These are phyloP conservation scores for Ceyx margarethae DNA, from an alignment of 2,113 vertebrate species.

Conservation along the genomic window DNA sequence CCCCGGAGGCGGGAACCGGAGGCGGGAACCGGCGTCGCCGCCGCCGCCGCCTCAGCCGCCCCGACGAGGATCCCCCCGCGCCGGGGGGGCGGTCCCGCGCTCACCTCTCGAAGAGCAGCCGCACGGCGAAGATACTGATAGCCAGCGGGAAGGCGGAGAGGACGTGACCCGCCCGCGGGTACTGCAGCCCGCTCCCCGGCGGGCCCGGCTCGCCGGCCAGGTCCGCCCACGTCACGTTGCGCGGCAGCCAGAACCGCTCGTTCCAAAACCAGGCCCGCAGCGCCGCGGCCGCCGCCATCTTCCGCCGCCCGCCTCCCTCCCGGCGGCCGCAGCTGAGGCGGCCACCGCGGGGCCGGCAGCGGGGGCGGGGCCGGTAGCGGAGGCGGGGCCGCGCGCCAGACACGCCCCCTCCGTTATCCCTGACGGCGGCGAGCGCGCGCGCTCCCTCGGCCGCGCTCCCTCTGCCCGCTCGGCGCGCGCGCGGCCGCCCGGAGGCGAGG, in stretches of 20 bases:
- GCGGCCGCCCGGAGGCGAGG: too few relatives aligned
- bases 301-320: neutral
- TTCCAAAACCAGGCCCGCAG: constrained; percentile 93
- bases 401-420: too few relatives aligned
- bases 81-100: neutral
- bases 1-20: neutral
- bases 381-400: too few relatives aligned
- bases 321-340: neutral
- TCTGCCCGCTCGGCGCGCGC: too few relatives aligned
- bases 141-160: constrained; percentile 86
- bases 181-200: constrained; percentile 62
- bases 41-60: too few relatives aligned
- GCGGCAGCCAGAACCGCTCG: constrained; percentile 94
- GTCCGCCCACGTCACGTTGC: constrained; percentile 95
- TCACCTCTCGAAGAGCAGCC: constrained; percentile 94
- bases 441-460: too few relatives aligned
- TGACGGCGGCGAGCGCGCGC: too few relatives aligned
- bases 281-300: constrained; percentile 53
- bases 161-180: constrained; percentile 84
- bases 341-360: neutral
- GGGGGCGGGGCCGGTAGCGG: too few relatives aligned
- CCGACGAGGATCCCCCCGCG: too few relatives aligned
- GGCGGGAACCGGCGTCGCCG: too few relatives aligned
- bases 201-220: constrained; percentile 81
- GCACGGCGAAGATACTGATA: constrained; percentile 82